Percentiles rank a stretch among this genome's conserved stretches.
Evolutionary conservation across 2,113 vertebrate genomes (phyloP).

Genomic region (Caracal caracal): DNA sequence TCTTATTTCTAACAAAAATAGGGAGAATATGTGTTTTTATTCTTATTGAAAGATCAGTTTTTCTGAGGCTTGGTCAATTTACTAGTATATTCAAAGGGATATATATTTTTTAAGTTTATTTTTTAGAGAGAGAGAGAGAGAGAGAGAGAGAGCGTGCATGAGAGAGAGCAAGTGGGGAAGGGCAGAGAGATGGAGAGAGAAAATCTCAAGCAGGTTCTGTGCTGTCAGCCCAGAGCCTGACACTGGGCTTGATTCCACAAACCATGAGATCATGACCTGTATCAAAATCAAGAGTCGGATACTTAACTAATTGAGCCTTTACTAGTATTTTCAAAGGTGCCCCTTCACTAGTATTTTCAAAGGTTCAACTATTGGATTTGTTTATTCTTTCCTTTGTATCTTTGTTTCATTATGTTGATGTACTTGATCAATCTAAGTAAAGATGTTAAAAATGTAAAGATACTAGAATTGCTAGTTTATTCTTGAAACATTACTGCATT

Average conservation of each 20-base stretch:
- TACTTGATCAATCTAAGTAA: not conserved
- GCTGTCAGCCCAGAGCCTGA: too few relatives aligned
- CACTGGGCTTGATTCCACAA: too few relatives aligned
- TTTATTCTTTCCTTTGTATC: not conserved
- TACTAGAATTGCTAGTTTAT: not conserved
- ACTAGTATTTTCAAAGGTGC: not conserved
- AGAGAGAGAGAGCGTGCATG: accelerated
- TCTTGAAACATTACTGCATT: not conserved
- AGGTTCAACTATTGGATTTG: not conserved
- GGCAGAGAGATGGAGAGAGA: too few relatives aligned
- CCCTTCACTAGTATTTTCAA: not conserved
- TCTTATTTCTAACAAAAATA: not conserved
- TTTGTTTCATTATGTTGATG: not conserved
- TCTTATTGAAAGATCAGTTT: not conserved
- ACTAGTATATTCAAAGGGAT: not conserved
- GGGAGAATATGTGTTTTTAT: not conserved
- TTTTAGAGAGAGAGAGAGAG: too few relatives aligned
- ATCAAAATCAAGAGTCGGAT: too few relatives aligned
- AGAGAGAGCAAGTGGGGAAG: too few relatives aligned
- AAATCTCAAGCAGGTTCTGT: too few relatives aligned
- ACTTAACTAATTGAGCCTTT: too few relatives aligned
- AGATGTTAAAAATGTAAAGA: not conserved
- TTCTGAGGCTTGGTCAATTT: not conserved
- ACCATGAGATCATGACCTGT: too few relatives aligned
- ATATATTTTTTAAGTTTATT: too few relatives aligned